These are phyloP conservation scores for Ctenoplectra terminalis DNA, from an alignment of 1,140 invertebrate species.

Conservation along the genomic window DNA sequence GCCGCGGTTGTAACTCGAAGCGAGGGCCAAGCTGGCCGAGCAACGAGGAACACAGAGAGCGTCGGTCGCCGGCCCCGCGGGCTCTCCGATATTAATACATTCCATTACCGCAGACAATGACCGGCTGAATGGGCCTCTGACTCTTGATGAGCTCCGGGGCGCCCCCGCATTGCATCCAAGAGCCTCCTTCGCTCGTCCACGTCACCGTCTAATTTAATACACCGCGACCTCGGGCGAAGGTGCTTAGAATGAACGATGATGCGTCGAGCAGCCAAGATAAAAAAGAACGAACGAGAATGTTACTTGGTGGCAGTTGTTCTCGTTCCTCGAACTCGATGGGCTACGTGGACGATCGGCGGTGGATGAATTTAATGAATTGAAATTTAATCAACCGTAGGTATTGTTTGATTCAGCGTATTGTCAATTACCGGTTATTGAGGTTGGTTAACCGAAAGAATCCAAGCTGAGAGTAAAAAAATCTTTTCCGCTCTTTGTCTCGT, in stretches of 20 bases:
- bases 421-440: too few species aligned
- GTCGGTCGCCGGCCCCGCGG: constrained; percentile 57
- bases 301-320: too few species aligned
- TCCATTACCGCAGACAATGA: constrained; percentile 82
- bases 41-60: constrained; percentile 35
- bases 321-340: not conserved
- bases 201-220: constrained; percentile 81
- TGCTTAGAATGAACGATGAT: constrained; percentile 42
- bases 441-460: not conserved
- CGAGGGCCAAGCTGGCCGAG: not conserved
- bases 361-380: not conserved
- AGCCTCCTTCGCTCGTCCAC: constrained; percentile 69
- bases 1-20: constrained; percentile 61
- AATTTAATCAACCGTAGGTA: not conserved
- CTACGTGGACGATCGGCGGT: not conserved
- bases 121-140: constrained; percentile 78
- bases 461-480: not conserved
- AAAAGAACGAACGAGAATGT: not conserved
- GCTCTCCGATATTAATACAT: constrained; percentile 82
- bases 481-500: too few species aligned
- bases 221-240: constrained; percentile 56
- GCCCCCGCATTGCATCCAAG: constrained; percentile 61
- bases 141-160: constrained; percentile 76
- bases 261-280: not conserved
- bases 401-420: not conserved